Evolutionary conservation across 2,888 invertebrate genomes (phyloP), one percentile per base, ranked within the genome.

Genomic region (Scotopteryx bipunctaria): DNA sequence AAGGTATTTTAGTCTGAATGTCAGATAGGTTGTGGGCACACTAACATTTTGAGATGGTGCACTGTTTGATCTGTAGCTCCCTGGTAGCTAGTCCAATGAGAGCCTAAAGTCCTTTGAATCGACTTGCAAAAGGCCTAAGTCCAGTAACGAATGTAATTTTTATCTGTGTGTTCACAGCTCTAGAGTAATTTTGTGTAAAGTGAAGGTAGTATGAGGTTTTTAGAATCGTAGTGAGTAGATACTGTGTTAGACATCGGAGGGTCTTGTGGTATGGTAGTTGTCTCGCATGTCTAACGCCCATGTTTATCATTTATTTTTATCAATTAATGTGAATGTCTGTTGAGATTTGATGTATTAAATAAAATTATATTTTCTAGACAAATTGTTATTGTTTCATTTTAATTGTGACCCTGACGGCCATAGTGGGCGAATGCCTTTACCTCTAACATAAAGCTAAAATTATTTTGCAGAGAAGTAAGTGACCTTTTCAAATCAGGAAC

Each of bases 281-380:
- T 73, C 61, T 63, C 64, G 64, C 38, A 66, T 68, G 67, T 69
- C 64, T 63, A 68, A 37, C 33, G 67, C 64, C 71, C 64, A 73
- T 75, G 68, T 73, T 71, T 75, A 75, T 75, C 73, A 71, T 78
- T 78, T 76, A 73, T 74, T 76, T 76, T 71, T 73, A 80, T 76
- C 71, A 73, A 78, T 76, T 81, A 82, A 76, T 73, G 71, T 83
- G 77, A 75, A 81, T 82, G 88, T 86, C 82, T 85, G 86, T 88
- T 88, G 83, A 79, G 80, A 86, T 79, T 87, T 82, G 79, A 83
- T 84, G 86, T 89, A 88, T 81, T 85, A 83, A 88, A 88, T 85
- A 83, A 88, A 88, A 80, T 44, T 87, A 86, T 89, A 87, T 89
- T 89, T 89, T 88, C 76, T 87, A 87, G 84, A 86, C 75, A 83